Percentiles rank a stretch among this genome's conserved stretches.
Conservation (phyloP, 2,797 vertebrate genomes). For the Rhadinocentrus ornatus region DNA sequence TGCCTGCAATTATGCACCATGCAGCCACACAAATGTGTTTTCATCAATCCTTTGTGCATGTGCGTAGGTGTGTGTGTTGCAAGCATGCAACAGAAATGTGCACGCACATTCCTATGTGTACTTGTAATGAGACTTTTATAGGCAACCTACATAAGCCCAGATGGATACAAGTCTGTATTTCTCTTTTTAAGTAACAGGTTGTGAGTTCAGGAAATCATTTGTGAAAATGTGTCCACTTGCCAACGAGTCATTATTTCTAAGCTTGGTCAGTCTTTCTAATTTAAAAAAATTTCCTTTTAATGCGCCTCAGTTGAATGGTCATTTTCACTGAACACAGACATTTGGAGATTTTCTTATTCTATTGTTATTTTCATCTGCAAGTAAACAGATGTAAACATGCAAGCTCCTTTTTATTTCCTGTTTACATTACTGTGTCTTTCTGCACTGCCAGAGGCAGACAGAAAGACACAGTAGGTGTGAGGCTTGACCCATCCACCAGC, state of each 20-base stretch:
- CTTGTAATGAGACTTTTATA: not conserved
- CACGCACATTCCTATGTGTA: conserved; percentile 1
- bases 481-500: conserved; percentile 37
- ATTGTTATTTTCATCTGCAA: not conserved
- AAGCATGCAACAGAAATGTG: conserved; percentile 21
- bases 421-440: conserved; percentile 19
- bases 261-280: not conserved
- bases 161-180: not conserved
- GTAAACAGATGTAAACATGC: conserved; percentile 22
- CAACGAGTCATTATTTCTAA: not conserved
- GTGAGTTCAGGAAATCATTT: not conserved
- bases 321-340: not conserved
- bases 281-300: not conserved
- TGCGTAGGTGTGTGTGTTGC: not conserved
- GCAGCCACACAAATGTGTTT: conserved; percentile 41
- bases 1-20: conserved; percentile 58
- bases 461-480: conserved; percentile 34
- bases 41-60: not conserved
- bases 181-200: not conserved
- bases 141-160: conserved; percentile 14
- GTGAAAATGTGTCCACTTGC: not conserved
- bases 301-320: not conserved
- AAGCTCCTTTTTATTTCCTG: conserved; percentile 33
- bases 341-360: not conserved
- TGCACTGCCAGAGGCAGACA: conserved; percentile 45